These are phyloP conservation scores for Nomada fabriciana DNA, from an alignment of 2,888 invertebrate genomes.

Conservation along the genomic window DNA sequence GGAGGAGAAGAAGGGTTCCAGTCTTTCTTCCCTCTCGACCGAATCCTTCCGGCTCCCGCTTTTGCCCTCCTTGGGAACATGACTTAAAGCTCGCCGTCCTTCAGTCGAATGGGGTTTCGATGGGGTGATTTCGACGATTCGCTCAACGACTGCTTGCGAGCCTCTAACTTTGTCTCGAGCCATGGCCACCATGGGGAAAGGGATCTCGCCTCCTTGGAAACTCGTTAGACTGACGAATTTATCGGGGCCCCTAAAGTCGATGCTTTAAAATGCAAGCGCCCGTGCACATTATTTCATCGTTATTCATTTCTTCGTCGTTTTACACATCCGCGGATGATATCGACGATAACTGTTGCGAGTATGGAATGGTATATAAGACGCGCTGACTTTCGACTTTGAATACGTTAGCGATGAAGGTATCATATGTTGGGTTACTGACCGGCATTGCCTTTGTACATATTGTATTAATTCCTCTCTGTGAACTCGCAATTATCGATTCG, in stretches of 20 bases:
- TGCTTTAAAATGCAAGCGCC: constrained; percentile 63
- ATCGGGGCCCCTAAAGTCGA: constrained; percentile 53
- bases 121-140: constrained; percentile 74
- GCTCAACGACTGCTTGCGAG: constrained; percentile 69
- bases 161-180: constrained; percentile 72
- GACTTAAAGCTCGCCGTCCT: constrained; percentile 76
- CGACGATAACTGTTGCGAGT: neutral
- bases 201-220: constrained; percentile 64
- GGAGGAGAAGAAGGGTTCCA: constrained; percentile 68
- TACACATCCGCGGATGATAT: neutral
- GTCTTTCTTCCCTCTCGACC: constrained; percentile 70
- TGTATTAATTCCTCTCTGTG: too few species aligned
- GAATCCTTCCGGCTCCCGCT: constrained; percentile 72
- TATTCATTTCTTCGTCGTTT: constrained; percentile 21
- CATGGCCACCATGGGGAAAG: constrained; percentile 50
- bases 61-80: constrained; percentile 72
- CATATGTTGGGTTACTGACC: too few species aligned
- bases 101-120: constrained; percentile 73
- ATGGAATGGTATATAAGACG: too few species aligned
- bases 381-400: too few species aligned
- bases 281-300: constrained; percentile 29
- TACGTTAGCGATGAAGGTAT: too few species aligned
- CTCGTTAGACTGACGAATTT: constrained; percentile 72
- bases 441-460: too few species aligned
- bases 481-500: too few species aligned